phyloP scores from a whole-genome alignment of 2,113 vertebrate genomes.

The Talpa occidentalis region DNA sequence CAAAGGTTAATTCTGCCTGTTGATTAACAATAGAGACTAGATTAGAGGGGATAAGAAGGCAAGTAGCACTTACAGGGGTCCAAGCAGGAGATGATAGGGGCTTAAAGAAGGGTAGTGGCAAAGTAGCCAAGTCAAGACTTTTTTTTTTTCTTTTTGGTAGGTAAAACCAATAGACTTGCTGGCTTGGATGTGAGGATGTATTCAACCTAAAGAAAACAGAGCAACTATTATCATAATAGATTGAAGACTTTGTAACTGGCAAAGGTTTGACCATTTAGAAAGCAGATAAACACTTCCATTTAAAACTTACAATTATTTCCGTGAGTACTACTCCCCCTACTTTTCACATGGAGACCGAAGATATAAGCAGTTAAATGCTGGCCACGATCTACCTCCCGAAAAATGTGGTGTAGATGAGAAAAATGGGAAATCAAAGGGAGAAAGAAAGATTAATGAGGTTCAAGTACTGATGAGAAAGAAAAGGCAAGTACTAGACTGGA shows the following conservation, averaged over 20 bases:
- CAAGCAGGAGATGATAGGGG: neutral
- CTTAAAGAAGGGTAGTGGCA: neutral
- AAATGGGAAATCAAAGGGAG: neutral
- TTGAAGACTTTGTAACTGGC: neutral
- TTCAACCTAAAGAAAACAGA: neutral
- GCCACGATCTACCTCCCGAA: neutral
- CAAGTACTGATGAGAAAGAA: neutral
- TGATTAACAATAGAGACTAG: neutral
- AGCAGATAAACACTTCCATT: neutral
- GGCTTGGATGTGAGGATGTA: neutral
- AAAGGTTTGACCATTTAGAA: neutral
- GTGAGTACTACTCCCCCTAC: neutral
- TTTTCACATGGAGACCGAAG: neutral
- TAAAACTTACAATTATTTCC: neutral
- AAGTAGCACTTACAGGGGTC: neutral
- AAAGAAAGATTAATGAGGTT: neutral
- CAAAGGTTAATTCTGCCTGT: neutral
- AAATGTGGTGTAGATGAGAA: neutral
- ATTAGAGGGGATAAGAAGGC: neutral
- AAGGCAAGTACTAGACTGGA: neutral
- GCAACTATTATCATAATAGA: neutral
- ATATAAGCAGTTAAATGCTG: neutral
- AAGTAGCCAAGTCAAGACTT: constrained; percentile 7
- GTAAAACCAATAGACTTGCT: constrained; percentile 1
- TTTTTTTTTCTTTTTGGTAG: neutral